Evolutionary conservation across 2,113 vertebrate species (phyloP), one percentile per base, ranked within the genome.

Genomic region (Antennarius striatus): DNA sequence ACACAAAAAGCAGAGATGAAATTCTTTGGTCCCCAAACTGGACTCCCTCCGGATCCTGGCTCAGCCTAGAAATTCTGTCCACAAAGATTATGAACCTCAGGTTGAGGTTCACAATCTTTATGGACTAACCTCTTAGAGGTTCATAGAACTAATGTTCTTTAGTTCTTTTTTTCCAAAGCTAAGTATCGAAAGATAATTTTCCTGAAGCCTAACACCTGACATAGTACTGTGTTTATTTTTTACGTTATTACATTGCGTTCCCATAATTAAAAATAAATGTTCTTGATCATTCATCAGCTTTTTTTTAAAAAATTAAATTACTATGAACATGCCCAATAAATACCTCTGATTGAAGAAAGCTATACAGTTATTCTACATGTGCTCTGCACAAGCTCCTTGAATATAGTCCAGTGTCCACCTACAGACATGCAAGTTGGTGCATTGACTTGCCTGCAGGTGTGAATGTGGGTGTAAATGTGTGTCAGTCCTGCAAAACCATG

Each of bases 401-500:
- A 32, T 49, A 29, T 14, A 17, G 56, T 51, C 63, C 16, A 3
- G 53, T 42, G 70, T 71, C 55, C 56, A 22, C 52, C 45, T 32
- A 54, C 65, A 56, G 56, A 56, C 51, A 45, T 29, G 29, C 62
- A 47, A 49, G 60, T 56, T 40, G 56, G 47, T 75, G 75, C 79
- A 77, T 48, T 61, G 77, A 68, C 79, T 73, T 56, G 65, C 28
- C 58, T 53, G 32, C 68, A 73, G 56, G 69, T 83, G 69, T 83
- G 78, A 62, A 74, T 70, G 17, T 39, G 9, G 53, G 72, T 71
- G 71, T 76, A 64, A 71, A 73, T 57, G 70, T 58, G 72, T 64
- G 51, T 68, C 36, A 42, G 47, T 36, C 56, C 48, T 64, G 61
- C 60, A 56, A 75, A 60, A 67, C 61, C 73, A 36, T 58, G 54